phyloP scores from a whole-genome alignment of 1,140 invertebrate genomes.

The Macrobrachium rosenbergii region DNA sequence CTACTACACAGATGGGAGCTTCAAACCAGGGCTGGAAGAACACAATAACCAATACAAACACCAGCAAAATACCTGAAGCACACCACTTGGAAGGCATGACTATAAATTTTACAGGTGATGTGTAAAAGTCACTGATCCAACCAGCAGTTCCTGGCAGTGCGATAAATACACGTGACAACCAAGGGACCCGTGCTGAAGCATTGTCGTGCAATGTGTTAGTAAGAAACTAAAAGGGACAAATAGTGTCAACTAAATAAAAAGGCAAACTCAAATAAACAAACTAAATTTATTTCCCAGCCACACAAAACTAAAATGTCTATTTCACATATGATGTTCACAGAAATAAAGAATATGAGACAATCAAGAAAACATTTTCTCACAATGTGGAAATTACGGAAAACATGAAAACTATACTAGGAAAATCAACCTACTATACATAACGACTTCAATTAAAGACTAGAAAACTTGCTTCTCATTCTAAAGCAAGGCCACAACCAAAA shows the following conservation, averaged over 20 bases:
- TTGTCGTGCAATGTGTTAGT: slow-evolving; percentile 51
- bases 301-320: slow-evolving; percentile 53
- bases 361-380: not conserved
- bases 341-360: slow-evolving; percentile 41
- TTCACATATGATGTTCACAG: slow-evolving; percentile 44
- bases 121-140: not conserved
- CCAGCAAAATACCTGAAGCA: not conserved
- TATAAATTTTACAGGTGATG: not conserved
- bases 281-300: slow-evolving; percentile 64
- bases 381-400: slow-evolving; percentile 48
- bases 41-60: too few species aligned
- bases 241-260: slow-evolving; percentile 62
- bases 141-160: not conserved
- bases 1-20: too few species aligned
- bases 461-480: slow-evolving; percentile 51
- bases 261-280: slow-evolving; percentile 63
- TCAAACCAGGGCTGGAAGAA: too few species aligned
- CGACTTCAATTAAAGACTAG: slow-evolving; percentile 47
- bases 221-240: slow-evolving; percentile 46
- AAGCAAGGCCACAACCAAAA: slow-evolving; percentile 58
- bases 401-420: slow-evolving; percentile 40
- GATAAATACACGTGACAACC: not conserved
- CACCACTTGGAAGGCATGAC: not conserved
- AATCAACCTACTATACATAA: slow-evolving; percentile 32
- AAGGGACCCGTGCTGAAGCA: slow-evolving; percentile 27